Evolutionary conservation across 2,888 invertebrate genomes (phyloP), one percentile per base, ranked within the genome.

Genomic region (Congeria kusceri): DNA sequence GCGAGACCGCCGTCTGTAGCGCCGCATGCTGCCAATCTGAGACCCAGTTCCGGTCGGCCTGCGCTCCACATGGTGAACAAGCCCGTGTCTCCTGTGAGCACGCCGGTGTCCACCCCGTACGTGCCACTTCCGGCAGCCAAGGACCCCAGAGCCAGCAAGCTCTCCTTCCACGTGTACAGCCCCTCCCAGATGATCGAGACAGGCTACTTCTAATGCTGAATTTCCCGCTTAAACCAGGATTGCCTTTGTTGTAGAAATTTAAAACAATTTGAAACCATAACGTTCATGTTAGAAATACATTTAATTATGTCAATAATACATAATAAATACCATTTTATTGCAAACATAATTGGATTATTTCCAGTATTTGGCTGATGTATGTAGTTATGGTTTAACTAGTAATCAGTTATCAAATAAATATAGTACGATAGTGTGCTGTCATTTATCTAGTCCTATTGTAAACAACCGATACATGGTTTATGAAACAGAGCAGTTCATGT

Each of bases 71-170:
- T 64, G 46, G 65, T 57, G n/a, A 57, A 70, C 39, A 69, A 47
- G 47, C 76, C 81, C 20, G 63, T 65, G 53, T 79, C 83, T 28
- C 81, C 72, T 11, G 62, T 78, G 27, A 62, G 81, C 59, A 74
- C 80, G 39, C 82, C 80, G 2, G 39, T 83, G 3, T 75, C 80
- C 13, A 46, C 83, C 32, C 80, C 83, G 15, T 80, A 83, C 49
- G 78, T 80, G 7, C 85, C 83, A 0, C 11, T 72, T 29, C 80
- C 85, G 11, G 75, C 83, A 1, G 67, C 85, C n/a, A 74, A 67
- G 47, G 47, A 62, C 58, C 78, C 81, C n/a, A n/a, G 29, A 15
- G 59, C 46, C 57, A 74, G 70, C 28, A 66, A 68, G 69, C 32
- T 80, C 61, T 80, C 80, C 7, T 80, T 73, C 62, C 69, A 80